Conservation (phyloP, 2,888 invertebrate genomes). For the Luffia ferchaultella region DNA sequence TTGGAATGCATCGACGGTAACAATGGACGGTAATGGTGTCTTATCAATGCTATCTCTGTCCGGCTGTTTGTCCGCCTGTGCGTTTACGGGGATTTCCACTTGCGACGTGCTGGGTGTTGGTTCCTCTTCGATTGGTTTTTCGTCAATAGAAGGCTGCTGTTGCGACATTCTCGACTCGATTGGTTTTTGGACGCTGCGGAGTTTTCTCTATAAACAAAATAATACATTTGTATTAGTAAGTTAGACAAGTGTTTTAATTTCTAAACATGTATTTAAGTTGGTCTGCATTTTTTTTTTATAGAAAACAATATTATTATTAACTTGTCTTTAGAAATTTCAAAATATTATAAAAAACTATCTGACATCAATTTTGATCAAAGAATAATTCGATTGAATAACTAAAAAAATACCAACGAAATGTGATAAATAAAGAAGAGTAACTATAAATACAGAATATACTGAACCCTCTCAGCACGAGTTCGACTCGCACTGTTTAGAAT, state of each 20-base stretch:
- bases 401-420: too few species aligned
- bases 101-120: slow-evolving; percentile 15
- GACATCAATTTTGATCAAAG: too few species aligned
- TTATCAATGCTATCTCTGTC: slow-evolving; percentile 1
- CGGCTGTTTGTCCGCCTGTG: background rate
- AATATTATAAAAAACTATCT: too few species aligned
- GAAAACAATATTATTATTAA: too few species aligned
- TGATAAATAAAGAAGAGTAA: too few species aligned
- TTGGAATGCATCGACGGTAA: slow-evolving; percentile 10
- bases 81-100: background rate
- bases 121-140: slow-evolving; percentile 37
- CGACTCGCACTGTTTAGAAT: too few species aligned
- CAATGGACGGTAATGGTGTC: slow-evolving; percentile 6
- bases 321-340: too few species aligned
- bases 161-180: slow-evolving; percentile 49
- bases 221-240: background rate
- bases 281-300: too few species aligned
- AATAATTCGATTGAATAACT: too few species aligned
- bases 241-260: background rate
- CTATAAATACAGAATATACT: too few species aligned
- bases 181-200: slow-evolving; percentile 69
- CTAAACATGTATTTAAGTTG: too few species aligned
- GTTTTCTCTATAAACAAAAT: slow-evolving; percentile 65
- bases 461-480: too few species aligned
- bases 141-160: slow-evolving; percentile 35